phyloP scores from a whole-genome alignment of 2,888 invertebrate species.

The Tipula vernalis region DNA sequence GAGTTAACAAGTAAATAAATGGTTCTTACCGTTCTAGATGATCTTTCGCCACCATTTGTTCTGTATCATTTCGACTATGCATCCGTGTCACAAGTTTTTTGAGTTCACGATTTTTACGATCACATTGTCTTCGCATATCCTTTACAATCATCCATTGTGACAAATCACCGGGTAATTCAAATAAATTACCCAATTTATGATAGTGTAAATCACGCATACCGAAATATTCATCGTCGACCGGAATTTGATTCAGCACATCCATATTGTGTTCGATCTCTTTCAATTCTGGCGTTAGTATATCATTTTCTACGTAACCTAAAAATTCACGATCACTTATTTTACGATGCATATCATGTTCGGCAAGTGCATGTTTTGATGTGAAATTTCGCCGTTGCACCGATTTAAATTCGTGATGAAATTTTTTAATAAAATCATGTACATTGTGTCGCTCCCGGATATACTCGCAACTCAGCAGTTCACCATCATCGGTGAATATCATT shows the following conservation, averaged over 20 bases:
- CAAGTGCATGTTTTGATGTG: slow-evolving; percentile 13
- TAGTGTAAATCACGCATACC: slow-evolving; percentile 17
- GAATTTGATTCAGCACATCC: slow-evolving; percentile 14
- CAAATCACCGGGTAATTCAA: slow-evolving; percentile 18
- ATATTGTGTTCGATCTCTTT: slow-evolving; percentile 14
- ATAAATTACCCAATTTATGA: slow-evolving; percentile 11
- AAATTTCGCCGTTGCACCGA: slow-evolving; percentile 15
- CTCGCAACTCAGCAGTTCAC: slow-evolving; percentile 42
- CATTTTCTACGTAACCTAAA: slow-evolving; percentile 14
- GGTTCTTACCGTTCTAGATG: slow-evolving; percentile 17
- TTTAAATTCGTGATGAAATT: slow-evolving; percentile 35
- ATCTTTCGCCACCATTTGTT: slow-evolving; percentile 14
- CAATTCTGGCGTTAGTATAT: slow-evolving; percentile 14
- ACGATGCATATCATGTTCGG: slow-evolving; percentile 15
- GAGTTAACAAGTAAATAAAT: background rate
- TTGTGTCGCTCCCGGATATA: slow-evolving; percentile 34
- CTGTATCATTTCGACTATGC: slow-evolving; percentile 16
- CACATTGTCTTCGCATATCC: slow-evolving; percentile 16
- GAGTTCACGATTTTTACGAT: slow-evolving; percentile 16
- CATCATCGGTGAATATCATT: slow-evolving; percentile 39
- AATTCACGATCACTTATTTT: slow-evolving; percentile 16
- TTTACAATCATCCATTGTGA: slow-evolving; percentile 17
- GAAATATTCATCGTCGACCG: slow-evolving; percentile 14
- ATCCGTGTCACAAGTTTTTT: slow-evolving; percentile 14
- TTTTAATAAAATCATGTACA: slow-evolving; percentile 36